Conservation (phyloP, 2,113 vertebrate genomes). For the Thunnus thynnus region DNA sequence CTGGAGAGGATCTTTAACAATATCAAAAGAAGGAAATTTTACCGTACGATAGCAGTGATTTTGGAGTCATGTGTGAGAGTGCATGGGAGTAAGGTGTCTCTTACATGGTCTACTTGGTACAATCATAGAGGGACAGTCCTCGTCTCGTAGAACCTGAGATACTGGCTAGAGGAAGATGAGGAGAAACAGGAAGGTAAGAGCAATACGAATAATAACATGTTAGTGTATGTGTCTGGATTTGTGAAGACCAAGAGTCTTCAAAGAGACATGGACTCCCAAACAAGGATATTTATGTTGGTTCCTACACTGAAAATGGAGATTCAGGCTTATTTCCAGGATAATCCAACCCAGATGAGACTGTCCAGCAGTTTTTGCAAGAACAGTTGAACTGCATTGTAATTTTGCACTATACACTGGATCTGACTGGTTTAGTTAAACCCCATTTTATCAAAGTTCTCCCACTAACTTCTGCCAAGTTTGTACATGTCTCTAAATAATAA, state of each 20-base stretch:
- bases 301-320: no score
- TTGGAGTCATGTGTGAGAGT: neutral
- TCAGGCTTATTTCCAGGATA: no score
- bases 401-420: neutral
- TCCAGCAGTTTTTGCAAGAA: no score
- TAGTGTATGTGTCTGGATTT: no score
- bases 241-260: no score
- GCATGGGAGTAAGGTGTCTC: conserved; percentile 48
- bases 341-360: no score
- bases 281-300: no score
- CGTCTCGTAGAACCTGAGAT: conserved; percentile 87
- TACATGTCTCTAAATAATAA: neutral
- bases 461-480: no score
- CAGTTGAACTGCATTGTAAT: neutral
- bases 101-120: conserved; percentile 93
- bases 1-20: no score
- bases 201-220: neutral
- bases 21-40: no score
- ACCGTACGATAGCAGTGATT: no score
- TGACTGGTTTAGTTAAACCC: neutral
- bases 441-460: neutral
- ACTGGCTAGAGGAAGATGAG: conserved; percentile 82
- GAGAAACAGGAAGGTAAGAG: neutral
- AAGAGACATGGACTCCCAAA: no score
- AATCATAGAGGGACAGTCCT: conserved; percentile 92